phyloP scores from a whole-genome alignment of 2,888 invertebrate genomes.

The Acleris emargana region DNA sequence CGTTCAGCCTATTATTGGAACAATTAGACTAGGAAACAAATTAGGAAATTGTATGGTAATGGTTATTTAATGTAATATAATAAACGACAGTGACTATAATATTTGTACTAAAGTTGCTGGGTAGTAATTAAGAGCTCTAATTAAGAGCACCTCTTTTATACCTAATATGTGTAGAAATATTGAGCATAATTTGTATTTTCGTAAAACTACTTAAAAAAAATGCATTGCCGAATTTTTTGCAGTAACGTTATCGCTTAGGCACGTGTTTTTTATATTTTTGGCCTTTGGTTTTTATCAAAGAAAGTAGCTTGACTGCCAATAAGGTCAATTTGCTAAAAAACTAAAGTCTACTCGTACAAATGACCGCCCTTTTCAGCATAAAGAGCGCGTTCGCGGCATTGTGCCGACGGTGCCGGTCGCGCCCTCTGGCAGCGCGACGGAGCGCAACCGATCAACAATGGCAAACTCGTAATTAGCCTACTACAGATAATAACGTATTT shows the following conservation, averaged over 20 bases:
- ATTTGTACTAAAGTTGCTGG: too few species aligned
- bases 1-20: slow-evolving; percentile 25
- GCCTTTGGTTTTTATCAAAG: too few species aligned
- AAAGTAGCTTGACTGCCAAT: neutral
- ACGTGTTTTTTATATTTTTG: too few species aligned
- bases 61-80: too few species aligned
- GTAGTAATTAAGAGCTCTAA: too few species aligned
- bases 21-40: slow-evolving; percentile 22
- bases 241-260: too few species aligned
- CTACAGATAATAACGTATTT: slow-evolving; percentile 44
- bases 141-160: too few species aligned
- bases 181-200: too few species aligned
- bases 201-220: too few species aligned
- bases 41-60: neutral
- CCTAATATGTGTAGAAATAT: too few species aligned
- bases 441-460: slow-evolving; percentile 57
- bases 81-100: too few species aligned
- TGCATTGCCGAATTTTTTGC: too few species aligned
- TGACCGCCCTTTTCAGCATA: slow-evolving; percentile 28
- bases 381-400: slow-evolving; percentile 48
- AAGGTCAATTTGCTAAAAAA: neutral
- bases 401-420: slow-evolving; percentile 51
- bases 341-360: neutral
- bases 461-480: slow-evolving; percentile 51
- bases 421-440: slow-evolving; percentile 63